Conservation (phyloP, 2,113 vertebrate species). For the Arvicanthis niloticus region DNA sequence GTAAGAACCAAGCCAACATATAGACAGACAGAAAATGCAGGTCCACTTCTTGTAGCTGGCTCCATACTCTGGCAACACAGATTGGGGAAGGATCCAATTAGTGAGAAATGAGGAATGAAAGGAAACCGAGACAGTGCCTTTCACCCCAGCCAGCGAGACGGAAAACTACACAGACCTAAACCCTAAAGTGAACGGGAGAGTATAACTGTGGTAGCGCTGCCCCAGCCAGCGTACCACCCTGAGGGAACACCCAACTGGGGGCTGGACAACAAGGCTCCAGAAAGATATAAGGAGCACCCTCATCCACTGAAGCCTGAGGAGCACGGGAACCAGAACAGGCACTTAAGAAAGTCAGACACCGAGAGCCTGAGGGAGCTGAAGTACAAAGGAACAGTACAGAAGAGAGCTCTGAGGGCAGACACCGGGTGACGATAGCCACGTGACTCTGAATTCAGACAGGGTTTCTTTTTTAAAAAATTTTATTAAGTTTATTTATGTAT, state of each 20-base stretch:
- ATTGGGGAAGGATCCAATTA: not conserved
- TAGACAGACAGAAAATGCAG: not conserved
- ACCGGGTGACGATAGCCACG: not conserved
- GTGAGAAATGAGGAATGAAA: not conserved
- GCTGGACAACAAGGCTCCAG: not conserved
- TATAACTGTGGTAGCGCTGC: not conserved
- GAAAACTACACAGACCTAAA: not conserved
- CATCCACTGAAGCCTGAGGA: not conserved
- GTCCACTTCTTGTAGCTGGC: not conserved
- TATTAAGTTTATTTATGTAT: no score
- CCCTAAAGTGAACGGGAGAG: not conserved
- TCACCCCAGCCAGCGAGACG: not conserved
- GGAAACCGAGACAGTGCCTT: not conserved
- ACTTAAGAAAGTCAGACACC: not conserved
- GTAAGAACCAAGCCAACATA: not conserved
- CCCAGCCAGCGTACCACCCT: not conserved
- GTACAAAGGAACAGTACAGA: not conserved
- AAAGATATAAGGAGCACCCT: not conserved
- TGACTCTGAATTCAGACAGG: not conserved
- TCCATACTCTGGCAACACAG: not conserved
- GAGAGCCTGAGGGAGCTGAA: not conserved
- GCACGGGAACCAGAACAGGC: not conserved
- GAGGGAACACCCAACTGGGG: not conserved
- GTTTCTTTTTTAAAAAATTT: no score
- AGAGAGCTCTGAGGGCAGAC: not conserved